Percentiles rank a stretch among this genome's conserved stretches.
phyloP scores from a whole-genome alignment of 2,797 vertebrate genomes.

The Mus spretus region DNA sequence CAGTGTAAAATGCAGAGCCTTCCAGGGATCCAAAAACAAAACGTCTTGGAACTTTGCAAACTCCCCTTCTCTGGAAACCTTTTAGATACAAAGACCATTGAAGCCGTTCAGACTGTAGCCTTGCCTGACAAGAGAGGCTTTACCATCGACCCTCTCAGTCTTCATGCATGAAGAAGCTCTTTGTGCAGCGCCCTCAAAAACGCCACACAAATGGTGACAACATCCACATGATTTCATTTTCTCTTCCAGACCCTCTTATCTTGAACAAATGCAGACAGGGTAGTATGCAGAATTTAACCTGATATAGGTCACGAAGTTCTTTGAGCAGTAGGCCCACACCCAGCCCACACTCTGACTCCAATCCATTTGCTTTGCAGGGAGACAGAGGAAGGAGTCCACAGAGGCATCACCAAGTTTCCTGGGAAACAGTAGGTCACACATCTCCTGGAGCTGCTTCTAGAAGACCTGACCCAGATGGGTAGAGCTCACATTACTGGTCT shows the following conservation, averaged over 20 bases:
- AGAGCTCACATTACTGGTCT: background rate
- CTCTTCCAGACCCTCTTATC: background rate
- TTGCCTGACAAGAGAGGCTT: background rate
- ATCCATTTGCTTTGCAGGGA: background rate
- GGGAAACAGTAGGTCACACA: background rate
- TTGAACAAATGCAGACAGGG: background rate
- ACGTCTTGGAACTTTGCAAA: background rate
- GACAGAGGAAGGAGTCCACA: background rate
- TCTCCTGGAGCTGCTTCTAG: background rate
- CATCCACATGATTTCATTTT: background rate
- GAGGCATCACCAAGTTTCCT: background rate
- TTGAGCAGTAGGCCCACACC: background rate
- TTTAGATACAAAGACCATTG: background rate
- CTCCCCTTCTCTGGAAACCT: background rate
- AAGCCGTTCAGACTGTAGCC: background rate
- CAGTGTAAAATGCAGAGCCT: background rate
- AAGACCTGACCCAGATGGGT: background rate
- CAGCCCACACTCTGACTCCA: background rate
- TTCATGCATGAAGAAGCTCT: background rate
- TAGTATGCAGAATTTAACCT: background rate
- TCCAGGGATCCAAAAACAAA: background rate
- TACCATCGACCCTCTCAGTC: background rate
- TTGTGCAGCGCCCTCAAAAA: background rate
- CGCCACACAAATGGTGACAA: background rate
- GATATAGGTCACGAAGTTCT: background rate